Base-by-base conservation (phyloP, 1,140 invertebrate genomes). In the Drosophila virilis region DNA sequence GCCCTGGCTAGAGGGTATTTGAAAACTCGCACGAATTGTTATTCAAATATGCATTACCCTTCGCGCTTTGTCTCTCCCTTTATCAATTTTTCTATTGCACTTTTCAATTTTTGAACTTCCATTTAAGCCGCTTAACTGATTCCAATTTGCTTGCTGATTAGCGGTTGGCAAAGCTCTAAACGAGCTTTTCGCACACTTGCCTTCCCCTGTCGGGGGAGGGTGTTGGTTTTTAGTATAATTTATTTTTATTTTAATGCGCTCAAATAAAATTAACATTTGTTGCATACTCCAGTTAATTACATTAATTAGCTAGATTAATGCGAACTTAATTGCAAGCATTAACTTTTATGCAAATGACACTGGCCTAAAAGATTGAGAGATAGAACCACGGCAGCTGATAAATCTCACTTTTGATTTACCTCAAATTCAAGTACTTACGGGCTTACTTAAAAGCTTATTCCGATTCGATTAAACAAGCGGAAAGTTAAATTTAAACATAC, bases 111-210 rank as follows among this genome's bases (percentile, higher is more conserved):
- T 54, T 71, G 55, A 71, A 66, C 38, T 59, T 59, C 0, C 54
- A 73, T 67, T 73, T 73, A 73, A 68, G 70, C 70, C 55, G 70
- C 70, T 73, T 73, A 73, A 73, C 70, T 73, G 70, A 68, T 68
- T 73, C 45, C 52, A 67, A 73, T 46, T 59, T 68, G 65, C 48
- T 35, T 48, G 9, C 52, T 71, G 70, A 73, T 73, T 67, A 73
- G 64, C 64, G 64, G 70, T 67, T 70, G 46, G 33, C 37, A 62
- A 70, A 50, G 22, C 50, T n/a, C 17, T 8, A 43, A 43, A 7
- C 42, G n/a, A 28, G 22, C 22, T 55, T 54, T 38, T 55, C 6
- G 8, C 2, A 40, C 37, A 40, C 8, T 28, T 40, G 2, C 22
- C 1, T 22, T 2, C 1, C 22, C 22, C 4, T 28, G 22, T 28